Conservation (phyloP, 2,113 vertebrate species). For the Atherinomorus stipes region DNA sequence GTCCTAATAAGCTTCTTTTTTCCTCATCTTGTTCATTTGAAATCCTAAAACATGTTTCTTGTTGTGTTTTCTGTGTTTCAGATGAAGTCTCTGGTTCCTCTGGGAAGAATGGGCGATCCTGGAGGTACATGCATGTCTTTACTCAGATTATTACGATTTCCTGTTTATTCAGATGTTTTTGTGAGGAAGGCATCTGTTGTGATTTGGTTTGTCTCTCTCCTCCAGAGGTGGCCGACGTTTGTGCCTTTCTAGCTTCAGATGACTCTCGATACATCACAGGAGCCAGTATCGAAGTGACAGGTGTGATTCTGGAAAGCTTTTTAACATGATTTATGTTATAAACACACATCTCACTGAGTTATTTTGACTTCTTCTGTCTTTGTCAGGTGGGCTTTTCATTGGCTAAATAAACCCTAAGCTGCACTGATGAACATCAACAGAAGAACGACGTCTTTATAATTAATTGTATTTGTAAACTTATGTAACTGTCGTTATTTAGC, state of each 20-base stretch:
- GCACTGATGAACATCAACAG: neutral
- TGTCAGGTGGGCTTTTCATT: conserved; percentile 82
- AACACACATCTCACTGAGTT: neutral
- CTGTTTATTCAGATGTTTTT: too few species aligned
- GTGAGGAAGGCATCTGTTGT: neutral
- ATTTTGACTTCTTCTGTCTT: conserved; percentile 2
- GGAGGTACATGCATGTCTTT: conserved; percentile 63
- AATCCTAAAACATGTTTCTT: too few species aligned
- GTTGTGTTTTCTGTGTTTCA: conserved; percentile 50
- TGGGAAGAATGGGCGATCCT: conserved; percentile 85
- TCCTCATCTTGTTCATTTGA: too few species aligned
- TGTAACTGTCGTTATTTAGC: neutral
- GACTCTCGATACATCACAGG: conserved; percentile 91
- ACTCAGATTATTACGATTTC: neutral
- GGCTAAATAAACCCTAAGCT: conserved; percentile 57
- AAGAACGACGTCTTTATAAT: neutral
- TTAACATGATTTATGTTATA: neutral
- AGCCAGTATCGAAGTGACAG: conserved; percentile 88
- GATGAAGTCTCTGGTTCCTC: conserved; percentile 81
- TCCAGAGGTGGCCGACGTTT: conserved; percentile 89
- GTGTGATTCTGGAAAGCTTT: conserved; percentile 30
- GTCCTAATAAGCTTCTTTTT: too few species aligned
- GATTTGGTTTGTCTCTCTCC: neutral
- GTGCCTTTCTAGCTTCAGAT: conserved; percentile 89
- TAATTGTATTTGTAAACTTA: neutral